A percentile compares a stretch with the other conserved stretches of the same genome.
Evolutionary conservation across 2,888 invertebrate genomes (phyloP).

Genomic region (Dyspetes luteomarginatus): DNA sequence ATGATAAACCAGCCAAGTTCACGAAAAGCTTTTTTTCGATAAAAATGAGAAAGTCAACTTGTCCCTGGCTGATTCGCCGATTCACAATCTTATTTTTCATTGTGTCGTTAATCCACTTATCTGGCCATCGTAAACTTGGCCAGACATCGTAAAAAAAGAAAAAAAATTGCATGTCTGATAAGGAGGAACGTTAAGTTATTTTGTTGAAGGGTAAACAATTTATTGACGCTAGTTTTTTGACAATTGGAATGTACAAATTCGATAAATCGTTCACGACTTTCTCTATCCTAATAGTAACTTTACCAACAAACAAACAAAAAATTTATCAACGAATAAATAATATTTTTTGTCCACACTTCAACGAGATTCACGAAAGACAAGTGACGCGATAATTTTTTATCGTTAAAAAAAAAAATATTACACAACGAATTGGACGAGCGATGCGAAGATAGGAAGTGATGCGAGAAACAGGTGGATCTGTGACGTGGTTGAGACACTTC

Average conservation of each 20-base stretch:
- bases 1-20: background rate
- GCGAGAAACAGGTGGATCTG: background rate
- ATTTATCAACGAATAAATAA: conserved; percentile 40
- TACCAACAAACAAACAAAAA: too few species aligned
- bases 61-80: background rate
- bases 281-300: conserved; percentile 4
- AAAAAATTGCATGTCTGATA: background rate
- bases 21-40: background rate
- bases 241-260: conserved; percentile 4
- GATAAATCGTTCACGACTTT: background rate
- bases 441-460: background rate
- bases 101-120: background rate
- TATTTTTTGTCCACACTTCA: background rate
- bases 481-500: background rate
- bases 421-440: conserved; percentile 13
- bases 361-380: background rate
- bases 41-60: background rate
- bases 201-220: background rate
- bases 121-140: background rate
- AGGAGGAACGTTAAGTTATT: background rate
- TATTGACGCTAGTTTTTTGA: conserved; percentile 12
- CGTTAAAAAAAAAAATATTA: background rate
- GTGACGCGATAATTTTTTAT: background rate
- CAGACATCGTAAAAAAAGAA: background rate
- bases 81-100: conserved; percentile 8